A percentile compares a stretch with the other conserved stretches of the same genome.
phyloP scores from a whole-genome alignment of 2,113 vertebrate genomes.

The Taurulus bubalis region DNA sequence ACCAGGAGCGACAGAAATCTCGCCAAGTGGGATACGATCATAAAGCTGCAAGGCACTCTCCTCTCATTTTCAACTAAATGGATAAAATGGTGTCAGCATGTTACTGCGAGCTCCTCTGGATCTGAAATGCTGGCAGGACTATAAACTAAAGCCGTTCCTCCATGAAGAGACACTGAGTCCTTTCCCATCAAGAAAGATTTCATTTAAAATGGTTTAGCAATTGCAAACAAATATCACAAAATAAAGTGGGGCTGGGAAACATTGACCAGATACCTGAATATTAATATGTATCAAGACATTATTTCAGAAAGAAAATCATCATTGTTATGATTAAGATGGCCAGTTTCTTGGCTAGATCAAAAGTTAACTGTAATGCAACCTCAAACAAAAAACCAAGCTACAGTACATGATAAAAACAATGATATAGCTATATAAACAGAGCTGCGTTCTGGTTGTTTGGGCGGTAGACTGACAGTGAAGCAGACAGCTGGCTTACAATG shows the following conservation, averaged over 20 bases:
- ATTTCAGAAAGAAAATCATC: background rate
- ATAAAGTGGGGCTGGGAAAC: slow-evolving; percentile 28
- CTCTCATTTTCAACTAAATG: slow-evolving; percentile 83
- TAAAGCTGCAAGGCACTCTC: slow-evolving; percentile 82
- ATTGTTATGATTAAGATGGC: background rate
- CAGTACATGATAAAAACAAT: background rate
- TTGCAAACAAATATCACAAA: slow-evolving; percentile 20
- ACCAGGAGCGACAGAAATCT: slow-evolving; percentile 78
- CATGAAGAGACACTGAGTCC: slow-evolving; percentile 61
- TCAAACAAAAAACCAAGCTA: background rate
- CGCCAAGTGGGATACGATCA: slow-evolving; percentile 81
- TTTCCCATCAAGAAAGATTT: slow-evolving; percentile 55
- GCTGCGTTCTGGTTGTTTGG: background rate
- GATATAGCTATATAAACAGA: background rate
- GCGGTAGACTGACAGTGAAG: background rate
- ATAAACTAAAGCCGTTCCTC: slow-evolving; percentile 72
- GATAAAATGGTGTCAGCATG: slow-evolving; percentile 81
- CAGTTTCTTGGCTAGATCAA: background rate
- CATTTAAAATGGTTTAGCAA: slow-evolving; percentile 47
- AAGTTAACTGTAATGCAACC: background rate
- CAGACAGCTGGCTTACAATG: background rate
- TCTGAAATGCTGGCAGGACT: slow-evolving; percentile 68
- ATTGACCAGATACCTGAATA: background rate
- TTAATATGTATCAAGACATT: background rate
- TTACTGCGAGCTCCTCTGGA: slow-evolving; percentile 75